A percentile compares a stretch with the other conserved stretches of the same genome.
Conservation (phyloP, 1,140 invertebrate species). For the Hylaeus anthracinus region DNA sequence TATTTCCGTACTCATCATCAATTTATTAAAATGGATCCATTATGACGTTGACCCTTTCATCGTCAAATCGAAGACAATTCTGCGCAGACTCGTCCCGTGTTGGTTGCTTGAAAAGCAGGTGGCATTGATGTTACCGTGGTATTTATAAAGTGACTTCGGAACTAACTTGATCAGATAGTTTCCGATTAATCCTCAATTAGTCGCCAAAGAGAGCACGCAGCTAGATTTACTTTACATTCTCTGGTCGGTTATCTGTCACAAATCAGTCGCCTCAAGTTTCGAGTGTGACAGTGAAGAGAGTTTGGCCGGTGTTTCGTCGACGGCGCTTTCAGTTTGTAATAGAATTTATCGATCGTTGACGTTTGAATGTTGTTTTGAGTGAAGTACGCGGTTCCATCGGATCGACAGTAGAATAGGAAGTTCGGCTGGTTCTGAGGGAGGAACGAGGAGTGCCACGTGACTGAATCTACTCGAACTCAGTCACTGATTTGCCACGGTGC, state of each 20-base stretch:
- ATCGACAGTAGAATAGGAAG: not conserved
- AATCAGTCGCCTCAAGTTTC: constrained; percentile 17
- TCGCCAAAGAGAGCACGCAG: not conserved
- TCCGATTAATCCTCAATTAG: constrained; percentile 27
- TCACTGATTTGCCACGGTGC: no score
- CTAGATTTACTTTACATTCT: constrained; percentile 5
- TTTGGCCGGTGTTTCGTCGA: not conserved
- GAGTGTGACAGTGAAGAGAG: not conserved
- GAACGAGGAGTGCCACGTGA: no score
- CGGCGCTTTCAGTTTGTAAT: not conserved
- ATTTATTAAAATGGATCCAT: no score
- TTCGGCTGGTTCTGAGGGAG: no score
- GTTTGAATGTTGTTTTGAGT: not conserved
- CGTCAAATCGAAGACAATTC: constrained; percentile 5
- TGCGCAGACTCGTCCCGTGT: constrained; percentile 5
- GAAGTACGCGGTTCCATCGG: not conserved
- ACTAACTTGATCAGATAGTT: constrained; percentile 37
- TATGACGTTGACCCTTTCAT: no score
- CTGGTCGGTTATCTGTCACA: not conserved
- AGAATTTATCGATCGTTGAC: constrained; percentile 16
- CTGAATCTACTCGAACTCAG: no score
- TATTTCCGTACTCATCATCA: no score
- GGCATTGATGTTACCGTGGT: not conserved
- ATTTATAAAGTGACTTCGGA: constrained; percentile 38
- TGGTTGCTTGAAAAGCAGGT: not conserved